Percentiles rank a stretch among this genome's conserved stretches.
Evolutionary conservation across 2,113 vertebrate species (phyloP).

Genomic region (Nibea coibor): DNA sequence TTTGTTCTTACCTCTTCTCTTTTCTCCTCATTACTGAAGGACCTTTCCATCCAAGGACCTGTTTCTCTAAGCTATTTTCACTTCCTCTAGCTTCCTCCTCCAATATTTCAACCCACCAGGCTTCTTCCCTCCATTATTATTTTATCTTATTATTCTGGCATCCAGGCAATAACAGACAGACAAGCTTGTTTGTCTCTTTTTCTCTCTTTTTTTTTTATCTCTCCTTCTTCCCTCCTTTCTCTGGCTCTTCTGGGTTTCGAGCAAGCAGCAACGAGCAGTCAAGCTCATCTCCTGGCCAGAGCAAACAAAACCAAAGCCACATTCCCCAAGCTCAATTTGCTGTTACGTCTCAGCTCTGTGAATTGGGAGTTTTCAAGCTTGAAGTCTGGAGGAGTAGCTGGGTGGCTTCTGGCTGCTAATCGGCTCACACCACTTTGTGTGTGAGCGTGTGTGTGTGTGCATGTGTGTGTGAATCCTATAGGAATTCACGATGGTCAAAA

Average conservation of each 20-base stretch:
- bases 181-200: slow-evolving; percentile 53
- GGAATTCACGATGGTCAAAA: slow-evolving; percentile 15
- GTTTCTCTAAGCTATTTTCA: slow-evolving; percentile 5
- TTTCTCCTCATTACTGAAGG: slow-evolving; percentile 12
- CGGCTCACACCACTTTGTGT: slow-evolving; percentile 62
- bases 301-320: slow-evolving; percentile 86
- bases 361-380: slow-evolving; percentile 83
- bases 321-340: slow-evolving; percentile 89
- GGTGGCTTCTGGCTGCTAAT: slow-evolving; percentile 77
- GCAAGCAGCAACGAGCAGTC: slow-evolving; percentile 83
- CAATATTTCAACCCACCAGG: slow-evolving; percentile 1
- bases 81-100: slow-evolving; percentile 21
- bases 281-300: slow-evolving; percentile 88
- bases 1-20: slow-evolving; percentile 4
- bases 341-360: slow-evolving; percentile 86
- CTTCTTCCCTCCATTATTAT: background rate
- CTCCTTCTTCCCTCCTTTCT: slow-evolving; percentile 54
- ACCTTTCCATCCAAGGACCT: background rate
- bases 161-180: slow-evolving; percentile 39
- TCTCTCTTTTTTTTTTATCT: slow-evolving; percentile 13
- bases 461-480: no score
- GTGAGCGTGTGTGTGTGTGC: background rate
- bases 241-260: slow-evolving; percentile 73
- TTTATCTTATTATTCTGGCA: slow-evolving; percentile 38
- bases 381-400: slow-evolving; percentile 78